Evolutionary conservation across 2,888 invertebrate genomes (phyloP).

Genomic region (Drosophila recens): DNA sequence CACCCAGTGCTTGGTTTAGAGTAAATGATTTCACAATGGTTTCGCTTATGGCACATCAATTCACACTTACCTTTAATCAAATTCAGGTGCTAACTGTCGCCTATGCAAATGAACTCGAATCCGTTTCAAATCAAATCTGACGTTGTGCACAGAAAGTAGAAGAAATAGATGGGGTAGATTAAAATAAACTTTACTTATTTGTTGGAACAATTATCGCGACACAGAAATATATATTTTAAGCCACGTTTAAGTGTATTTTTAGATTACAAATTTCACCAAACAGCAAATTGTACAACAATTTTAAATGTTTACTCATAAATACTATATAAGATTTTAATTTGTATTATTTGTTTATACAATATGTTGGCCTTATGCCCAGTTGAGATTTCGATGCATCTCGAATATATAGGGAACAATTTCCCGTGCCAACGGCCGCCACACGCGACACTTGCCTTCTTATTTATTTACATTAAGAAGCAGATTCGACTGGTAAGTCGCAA

Average conservation of each 20-base stretch:
- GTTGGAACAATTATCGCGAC: slow-evolving; percentile 57
- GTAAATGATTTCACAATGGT: slow-evolving; percentile 34
- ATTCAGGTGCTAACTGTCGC: slow-evolving; percentile 44
- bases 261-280: slow-evolving; percentile 39
- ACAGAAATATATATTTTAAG: slow-evolving; percentile 23
- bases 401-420: slow-evolving; percentile 49
- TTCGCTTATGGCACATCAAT: slow-evolving; percentile 47
- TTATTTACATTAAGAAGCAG: slow-evolving; percentile 11
- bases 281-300: slow-evolving; percentile 11
- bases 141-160: slow-evolving; percentile 13
- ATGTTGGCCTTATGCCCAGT: slow-evolving; percentile 66
- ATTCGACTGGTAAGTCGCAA: slow-evolving; percentile 11
- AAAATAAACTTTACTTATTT: slow-evolving; percentile 38
- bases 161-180: slow-evolving; percentile 5
- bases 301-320: slow-evolving; percentile 21
- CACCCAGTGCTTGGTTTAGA: slow-evolving; percentile 20
- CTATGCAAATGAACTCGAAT: slow-evolving; percentile 42
- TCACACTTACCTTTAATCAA: slow-evolving; percentile 70
- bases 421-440: slow-evolving; percentile 75
- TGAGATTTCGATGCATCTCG: slow-evolving; percentile 19
- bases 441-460: slow-evolving; percentile 39
- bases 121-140: slow-evolving; percentile 33
- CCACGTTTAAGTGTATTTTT: slow-evolving; percentile 20
- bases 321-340: background rate
- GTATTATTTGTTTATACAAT: slow-evolving; percentile 38